Evolutionary conservation across 2,797 vertebrate species (phyloP).

Genomic region (Margarornis squamiger): DNA sequence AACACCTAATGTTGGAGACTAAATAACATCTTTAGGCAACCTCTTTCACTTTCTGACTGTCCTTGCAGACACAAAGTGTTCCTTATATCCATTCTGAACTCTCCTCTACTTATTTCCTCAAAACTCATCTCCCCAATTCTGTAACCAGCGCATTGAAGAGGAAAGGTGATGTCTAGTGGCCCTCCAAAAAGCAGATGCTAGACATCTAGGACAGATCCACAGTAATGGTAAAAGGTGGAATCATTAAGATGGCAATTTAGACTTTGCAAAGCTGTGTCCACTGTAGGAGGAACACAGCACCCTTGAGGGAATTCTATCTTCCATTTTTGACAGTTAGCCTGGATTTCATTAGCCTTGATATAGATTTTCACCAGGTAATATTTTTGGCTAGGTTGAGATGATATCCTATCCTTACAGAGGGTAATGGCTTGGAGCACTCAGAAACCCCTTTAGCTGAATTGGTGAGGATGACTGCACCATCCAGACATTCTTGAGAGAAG

Average conservation of each 20-base stretch:
- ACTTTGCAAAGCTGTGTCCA: not conserved
- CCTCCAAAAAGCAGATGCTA: not conserved
- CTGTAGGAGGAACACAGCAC: not conserved
- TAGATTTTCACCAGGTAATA: not conserved
- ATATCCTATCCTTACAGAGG: not conserved
- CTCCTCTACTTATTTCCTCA: not conserved
- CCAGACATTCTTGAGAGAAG: not conserved
- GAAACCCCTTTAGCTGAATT: not conserved
- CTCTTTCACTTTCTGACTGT: not conserved
- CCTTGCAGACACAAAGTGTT: not conserved
- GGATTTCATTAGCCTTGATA: not conserved
- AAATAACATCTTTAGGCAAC: not conserved
- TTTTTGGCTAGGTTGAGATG: not conserved
- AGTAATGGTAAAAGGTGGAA: not conserved
- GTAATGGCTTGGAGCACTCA: slow-evolving; percentile 1
- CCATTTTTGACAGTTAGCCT: not conserved
- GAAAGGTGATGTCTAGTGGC: not conserved
- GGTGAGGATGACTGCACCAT: not conserved
- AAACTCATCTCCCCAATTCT: not conserved
- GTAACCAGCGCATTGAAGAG: not conserved
- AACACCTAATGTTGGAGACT: not conserved
- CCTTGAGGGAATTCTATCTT: not conserved
- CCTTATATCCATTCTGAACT: not conserved
- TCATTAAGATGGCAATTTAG: not conserved
- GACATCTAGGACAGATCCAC: not conserved